Evolutionary conservation across 53 echinoderm and acorn worm species (phyloP).

Genomic region (Holothuria scabra): DNA sequence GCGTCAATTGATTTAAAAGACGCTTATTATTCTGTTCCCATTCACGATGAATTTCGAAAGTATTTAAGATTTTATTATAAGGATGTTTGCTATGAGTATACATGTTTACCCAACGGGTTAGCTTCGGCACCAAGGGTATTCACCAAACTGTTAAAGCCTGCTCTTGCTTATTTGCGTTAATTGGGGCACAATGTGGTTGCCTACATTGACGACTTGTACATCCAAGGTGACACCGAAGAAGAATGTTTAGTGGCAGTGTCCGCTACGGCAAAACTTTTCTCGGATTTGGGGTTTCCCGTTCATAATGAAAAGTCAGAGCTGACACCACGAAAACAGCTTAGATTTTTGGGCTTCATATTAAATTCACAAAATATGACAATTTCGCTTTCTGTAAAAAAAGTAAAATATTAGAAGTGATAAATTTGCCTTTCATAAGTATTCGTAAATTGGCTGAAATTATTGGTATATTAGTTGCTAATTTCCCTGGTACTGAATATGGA

Average conservation of each 20-base stretch:
- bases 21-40: no score
- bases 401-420: not conserved
- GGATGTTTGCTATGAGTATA: slow-evolving; percentile 59
- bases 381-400: slow-evolving; percentile 32
- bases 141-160: no score
- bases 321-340: slow-evolving; percentile 40
- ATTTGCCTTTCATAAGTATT: slow-evolving; percentile 8
- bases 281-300: slow-evolving; percentile 33
- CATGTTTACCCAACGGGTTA: slow-evolving; percentile 59
- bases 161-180: no score
- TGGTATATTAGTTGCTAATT: slow-evolving; percentile 51
- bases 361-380: slow-evolving; percentile 54
- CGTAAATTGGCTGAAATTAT: slow-evolving; percentile 52
- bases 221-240: slow-evolving; percentile 47
- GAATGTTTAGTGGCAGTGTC: slow-evolving; percentile 30
- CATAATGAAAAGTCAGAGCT: slow-evolving; percentile 57
- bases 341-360: slow-evolving; percentile 35
- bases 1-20: no score
- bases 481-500: slow-evolving; percentile 54
- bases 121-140: slow-evolving; percentile 52
- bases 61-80: no score
- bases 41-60: no score
- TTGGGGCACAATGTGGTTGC: slow-evolving; percentile 40
- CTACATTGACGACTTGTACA: slow-evolving; percentile 55
- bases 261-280: slow-evolving; percentile 8